Evolutionary conservation across 2,888 invertebrate genomes (phyloP), one percentile per base, ranked within the genome.

Genomic region (Saturnia japonica): DNA sequence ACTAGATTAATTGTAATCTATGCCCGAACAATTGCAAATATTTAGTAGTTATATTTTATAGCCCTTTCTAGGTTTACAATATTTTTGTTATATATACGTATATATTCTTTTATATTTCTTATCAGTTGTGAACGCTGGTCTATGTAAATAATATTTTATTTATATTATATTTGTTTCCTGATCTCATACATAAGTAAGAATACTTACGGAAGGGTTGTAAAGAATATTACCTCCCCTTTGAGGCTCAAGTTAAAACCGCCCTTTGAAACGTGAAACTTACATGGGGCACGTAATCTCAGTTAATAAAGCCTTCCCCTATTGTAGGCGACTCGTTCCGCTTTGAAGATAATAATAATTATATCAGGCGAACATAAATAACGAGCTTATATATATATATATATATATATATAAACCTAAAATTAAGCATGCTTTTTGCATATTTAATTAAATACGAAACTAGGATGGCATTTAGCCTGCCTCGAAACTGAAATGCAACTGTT

Each of bases 241-340:
- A 76, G 72, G 73, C 70, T 77, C 74, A 73, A 71, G 70, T 75
- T 73, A 64, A 72, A 74, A 76, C 73, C 76, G 70, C 74, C 77
- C 70, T 78, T 77, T 76, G 77, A 73, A 76, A 78, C 70, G 68
- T 60, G 77, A 78, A 72, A 73, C 70, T 73, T 72, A 72, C 66
- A 54, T 54, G 76, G 72, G 76, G 72, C 71, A 69, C 74, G 73
- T 77, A 76, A 77, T 76, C 74, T 74, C 69, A 68, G 75, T 72
- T 77, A 78, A 77, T 76, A 74, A 73, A 71, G 73, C 75, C 74
- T 66, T 62, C 70, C 72, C 71, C 70, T 72, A 67, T 74, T 67
- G 70, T 71, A 69, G 71, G 70, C 71, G 62, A 71, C 57, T 54
- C 28, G 14, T 42, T 47, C 42, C 22, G 22, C 43, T 60, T 62